Evolutionary conservation across 2,888 invertebrate genomes (phyloP).

Genomic region (Sphinx pinastri): DNA sequence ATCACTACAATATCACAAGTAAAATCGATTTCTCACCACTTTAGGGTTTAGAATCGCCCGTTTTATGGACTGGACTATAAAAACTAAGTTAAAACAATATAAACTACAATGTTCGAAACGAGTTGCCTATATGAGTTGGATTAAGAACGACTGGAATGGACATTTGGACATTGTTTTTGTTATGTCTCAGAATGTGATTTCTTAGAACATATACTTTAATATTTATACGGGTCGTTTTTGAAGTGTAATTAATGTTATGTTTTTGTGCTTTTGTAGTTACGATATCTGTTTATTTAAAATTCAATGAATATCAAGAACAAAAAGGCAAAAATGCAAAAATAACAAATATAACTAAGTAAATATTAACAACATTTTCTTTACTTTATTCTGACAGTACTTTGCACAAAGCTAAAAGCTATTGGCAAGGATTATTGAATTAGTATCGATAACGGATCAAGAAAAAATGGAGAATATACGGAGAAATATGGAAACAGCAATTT

Average conservation of each 20-base stretch:
- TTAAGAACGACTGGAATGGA: slow-evolving; percentile 34
- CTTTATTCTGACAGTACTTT: neutral
- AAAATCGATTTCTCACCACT: neutral
- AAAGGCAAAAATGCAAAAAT: too few species aligned
- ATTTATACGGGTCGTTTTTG: too few species aligned
- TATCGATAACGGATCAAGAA: slow-evolving; percentile 3
- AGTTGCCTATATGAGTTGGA: slow-evolving; percentile 32
- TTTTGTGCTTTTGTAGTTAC: too few species aligned
- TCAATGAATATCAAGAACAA: too few species aligned
- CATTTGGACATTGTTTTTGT: neutral
- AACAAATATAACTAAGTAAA: slow-evolving; percentile 26
- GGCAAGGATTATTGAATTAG: slow-evolving; percentile 8
- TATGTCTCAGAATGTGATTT: neutral
- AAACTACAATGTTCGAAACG: slow-evolving; percentile 53
- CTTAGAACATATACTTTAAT: too few species aligned
- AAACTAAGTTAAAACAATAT: slow-evolving; percentile 51
- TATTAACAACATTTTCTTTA: slow-evolving; percentile 30
- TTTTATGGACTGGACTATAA: slow-evolving; percentile 46
- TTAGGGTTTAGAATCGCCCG: slow-evolving; percentile 21
- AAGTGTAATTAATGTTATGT: too few species aligned
- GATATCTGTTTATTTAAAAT: too few species aligned
- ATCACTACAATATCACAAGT: neutral
- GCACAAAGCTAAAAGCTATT: neutral
- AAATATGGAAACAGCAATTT: neutral
- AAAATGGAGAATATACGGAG: neutral